Evolutionary conservation across 2,113 vertebrate species (phyloP).

Genomic region (Anoplopoma fimbria): DNA sequence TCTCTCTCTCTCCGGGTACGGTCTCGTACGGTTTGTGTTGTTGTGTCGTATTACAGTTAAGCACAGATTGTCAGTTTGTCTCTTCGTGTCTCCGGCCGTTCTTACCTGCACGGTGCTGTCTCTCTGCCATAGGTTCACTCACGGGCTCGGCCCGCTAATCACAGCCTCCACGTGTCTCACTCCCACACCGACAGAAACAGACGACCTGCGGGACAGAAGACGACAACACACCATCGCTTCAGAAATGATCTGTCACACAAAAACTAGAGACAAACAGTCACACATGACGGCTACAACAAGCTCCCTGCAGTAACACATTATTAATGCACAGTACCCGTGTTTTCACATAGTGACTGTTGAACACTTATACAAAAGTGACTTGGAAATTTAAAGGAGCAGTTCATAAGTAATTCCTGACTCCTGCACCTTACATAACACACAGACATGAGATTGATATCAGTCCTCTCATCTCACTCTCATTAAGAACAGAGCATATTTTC

Average conservation of each 20-base stretch:
- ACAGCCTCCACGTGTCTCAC: constrained; percentile 39
- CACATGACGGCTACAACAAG: neutral
- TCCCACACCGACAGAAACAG: constrained; percentile 32
- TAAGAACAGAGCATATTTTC: neutral
- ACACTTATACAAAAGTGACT: too few relatives aligned
- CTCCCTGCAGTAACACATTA: neutral
- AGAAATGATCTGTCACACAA: constrained; percentile 2
- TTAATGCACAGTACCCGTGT: too few relatives aligned
- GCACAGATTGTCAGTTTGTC: neutral
- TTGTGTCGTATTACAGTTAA: neutral
- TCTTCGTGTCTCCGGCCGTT: neutral
- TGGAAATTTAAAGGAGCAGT: constrained; percentile 1
- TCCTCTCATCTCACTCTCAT: neutral
- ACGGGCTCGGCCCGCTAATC: constrained; percentile 45
- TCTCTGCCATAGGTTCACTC: constrained; percentile 77
- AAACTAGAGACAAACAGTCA: neutral
- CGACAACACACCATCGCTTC: constrained; percentile 8
- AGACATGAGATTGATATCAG: neutral
- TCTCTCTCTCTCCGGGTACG: neutral
- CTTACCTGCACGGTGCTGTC: constrained; percentile 70
- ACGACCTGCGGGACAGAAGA: constrained; percentile 54
- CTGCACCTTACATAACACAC: neutral
- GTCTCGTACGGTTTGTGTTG: neutral
- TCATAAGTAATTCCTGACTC: neutral
- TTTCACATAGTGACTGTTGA: too few relatives aligned